Conservation (phyloP, 2,797 vertebrate genomes). For the Luscinia megarhynchos region DNA sequence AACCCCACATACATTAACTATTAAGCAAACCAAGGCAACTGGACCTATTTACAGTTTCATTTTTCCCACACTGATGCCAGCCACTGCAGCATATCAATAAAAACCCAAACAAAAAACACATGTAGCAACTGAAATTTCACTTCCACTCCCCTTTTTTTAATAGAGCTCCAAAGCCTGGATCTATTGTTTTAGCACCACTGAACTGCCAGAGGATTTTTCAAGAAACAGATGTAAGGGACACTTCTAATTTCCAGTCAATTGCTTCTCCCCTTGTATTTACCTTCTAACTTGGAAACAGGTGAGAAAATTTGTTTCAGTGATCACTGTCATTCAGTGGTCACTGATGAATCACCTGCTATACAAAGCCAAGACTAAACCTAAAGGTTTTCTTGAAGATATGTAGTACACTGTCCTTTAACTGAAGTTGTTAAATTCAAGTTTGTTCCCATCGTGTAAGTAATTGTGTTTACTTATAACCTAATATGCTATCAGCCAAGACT, state of each 20-base stretch:
- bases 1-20: not conserved
- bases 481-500: not conserved
- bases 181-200: not conserved
- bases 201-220: not conserved
- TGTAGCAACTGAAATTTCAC: not conserved
- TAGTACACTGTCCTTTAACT: not conserved
- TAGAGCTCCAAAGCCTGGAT: not conserved
- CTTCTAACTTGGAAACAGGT: not conserved
- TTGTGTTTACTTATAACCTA: not conserved
- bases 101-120: not conserved
- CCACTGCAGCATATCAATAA: not conserved
- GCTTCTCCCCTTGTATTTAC: not conserved
- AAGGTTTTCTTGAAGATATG: not conserved
- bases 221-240: not conserved
- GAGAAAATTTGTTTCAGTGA: not conserved
- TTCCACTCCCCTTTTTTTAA: fast-evolving
- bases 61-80: not conserved
- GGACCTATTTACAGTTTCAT: not conserved
- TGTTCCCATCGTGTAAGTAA: not conserved
- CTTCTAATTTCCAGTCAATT: not conserved
- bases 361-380: not conserved
- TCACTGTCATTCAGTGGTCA: not conserved
- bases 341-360: not conserved
- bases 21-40: not conserved
- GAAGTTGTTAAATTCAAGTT: not conserved